Base-by-base conservation (phyloP, 2,888 invertebrate genomes). In the Ophion slaviceki region DNA sequence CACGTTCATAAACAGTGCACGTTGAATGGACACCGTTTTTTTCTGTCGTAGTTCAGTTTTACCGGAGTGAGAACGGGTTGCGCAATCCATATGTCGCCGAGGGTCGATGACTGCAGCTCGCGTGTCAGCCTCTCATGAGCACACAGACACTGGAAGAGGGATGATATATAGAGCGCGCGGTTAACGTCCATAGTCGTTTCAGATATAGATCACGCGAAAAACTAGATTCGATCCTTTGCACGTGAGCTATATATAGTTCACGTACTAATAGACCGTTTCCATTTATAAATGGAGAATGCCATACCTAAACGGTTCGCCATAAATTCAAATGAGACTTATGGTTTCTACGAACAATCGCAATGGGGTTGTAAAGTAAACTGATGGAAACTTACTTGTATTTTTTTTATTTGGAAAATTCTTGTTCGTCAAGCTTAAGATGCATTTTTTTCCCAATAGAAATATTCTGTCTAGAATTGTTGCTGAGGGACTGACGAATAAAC, bases 51-150 rank as follows among this genome's bases (percentile, higher is more conserved):
- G 89, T 88, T 89, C 88, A 89, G 89, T 82, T 84, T 78, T 78
- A 66, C 57, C 70, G 28, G 45, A 67, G 61, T 10, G 10, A 71
- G n/a, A 64, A 20, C 17, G 36, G 47, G 24, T 77, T 80, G 78
- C 78, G 77, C 78, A 74, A 83, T 61, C 57, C 75, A 45, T 61
- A 79, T 66, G 67, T 74, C 79, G 80, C 66, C 75, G 80, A 85
- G 88, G 92, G 93, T 93, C 92, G 92, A 92, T 91, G 93, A 92
- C 92, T 92, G 90, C 88, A 91, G 90, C 85, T 91, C 90, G 93
- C 93, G 92, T 93, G 93, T 88, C 88, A 90, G 90, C 88, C 88
- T 88, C 90, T 91, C 92, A 90, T 92, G 89, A 67, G 57, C 57
- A 71, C 10, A 53, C 66, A 64, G 36, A 36, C 24, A 71, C 66